Conservation (phyloP, 2,888 invertebrate genomes). For the Brassicogethes aeneus region DNA sequence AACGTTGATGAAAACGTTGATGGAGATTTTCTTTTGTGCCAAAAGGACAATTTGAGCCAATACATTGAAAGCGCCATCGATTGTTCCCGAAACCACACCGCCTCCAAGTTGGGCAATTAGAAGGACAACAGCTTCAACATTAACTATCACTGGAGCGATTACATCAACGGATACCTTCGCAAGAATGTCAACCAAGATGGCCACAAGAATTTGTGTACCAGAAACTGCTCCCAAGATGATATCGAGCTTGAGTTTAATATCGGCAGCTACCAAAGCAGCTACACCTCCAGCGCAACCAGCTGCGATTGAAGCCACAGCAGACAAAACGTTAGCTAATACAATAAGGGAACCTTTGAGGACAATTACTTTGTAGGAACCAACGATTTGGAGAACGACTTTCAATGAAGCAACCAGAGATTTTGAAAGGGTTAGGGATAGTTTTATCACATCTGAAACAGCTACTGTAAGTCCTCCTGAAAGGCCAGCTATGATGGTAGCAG, state of each 20-base stretch:
- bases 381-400: slow-evolving; percentile 10
- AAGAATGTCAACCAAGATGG: not conserved
- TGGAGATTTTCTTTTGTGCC: not conserved
- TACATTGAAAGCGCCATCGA: slow-evolving; percentile 15
- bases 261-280: slow-evolving; percentile 12
- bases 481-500: slow-evolving; percentile 9
- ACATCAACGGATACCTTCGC: not conserved
- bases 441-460: slow-evolving; percentile 6
- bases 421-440: slow-evolving; percentile 8
- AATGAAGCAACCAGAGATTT: slow-evolving; percentile 11
- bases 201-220: slow-evolving; percentile 14
- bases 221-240: slow-evolving; percentile 12
- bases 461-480: slow-evolving; percentile 8
- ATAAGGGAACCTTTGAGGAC: slow-evolving; percentile 12
- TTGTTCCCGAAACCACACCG: slow-evolving; percentile 9
- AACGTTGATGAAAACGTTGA: not conserved
- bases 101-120: slow-evolving; percentile 16
- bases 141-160: not conserved
- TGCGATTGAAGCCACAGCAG: slow-evolving; percentile 12
- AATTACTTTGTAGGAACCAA: slow-evolving; percentile 6
- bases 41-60: not conserved
- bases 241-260: slow-evolving; percentile 13
- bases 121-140: slow-evolving; percentile 7
- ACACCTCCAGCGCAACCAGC: slow-evolving; percentile 15
- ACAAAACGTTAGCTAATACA: slow-evolving; percentile 12